phyloP scores from a whole-genome alignment of 2,113 vertebrate species.

The Camelus dromedarius region DNA sequence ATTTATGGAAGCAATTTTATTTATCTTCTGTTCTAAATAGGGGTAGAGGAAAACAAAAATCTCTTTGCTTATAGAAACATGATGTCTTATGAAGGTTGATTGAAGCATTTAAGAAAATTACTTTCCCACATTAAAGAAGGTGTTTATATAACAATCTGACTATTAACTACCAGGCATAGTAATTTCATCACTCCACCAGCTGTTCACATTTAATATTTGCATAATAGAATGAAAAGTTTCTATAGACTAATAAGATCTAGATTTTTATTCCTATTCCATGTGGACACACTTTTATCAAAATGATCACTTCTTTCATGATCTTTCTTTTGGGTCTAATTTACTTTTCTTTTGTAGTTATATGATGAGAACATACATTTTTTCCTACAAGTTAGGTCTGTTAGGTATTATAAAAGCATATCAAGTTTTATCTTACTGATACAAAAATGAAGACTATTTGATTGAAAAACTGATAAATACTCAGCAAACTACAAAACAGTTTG shows the following conservation, averaged over 20 bases:
- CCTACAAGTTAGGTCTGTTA: neutral
- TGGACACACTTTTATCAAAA: slow-evolving; percentile 45
- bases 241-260: neutral
- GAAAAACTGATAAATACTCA: slow-evolving; percentile 26
- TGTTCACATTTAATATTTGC: slow-evolving; percentile 69
- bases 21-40: neutral
- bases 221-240: slow-evolving; percentile 43
- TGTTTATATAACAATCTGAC: slow-evolving; percentile 62
- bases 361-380: slow-evolving; percentile 23
- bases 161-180: slow-evolving; percentile 34
- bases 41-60: neutral
- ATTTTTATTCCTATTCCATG: slow-evolving; percentile 15
- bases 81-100: slow-evolving; percentile 44
- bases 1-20: neutral
- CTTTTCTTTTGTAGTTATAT: slow-evolving; percentile 51
- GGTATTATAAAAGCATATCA: neutral
- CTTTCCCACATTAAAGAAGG: slow-evolving; percentile 50
- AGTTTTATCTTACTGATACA: neutral
- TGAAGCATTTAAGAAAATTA: slow-evolving; percentile 64
- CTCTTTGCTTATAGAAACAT: slow-evolving; percentile 1
- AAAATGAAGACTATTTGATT: slow-evolving; percentile 26
- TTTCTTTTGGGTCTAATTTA: slow-evolving; percentile 52
- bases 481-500: neutral
- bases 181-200: slow-evolving; percentile 55
- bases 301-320: slow-evolving; percentile 18